Percentiles rank a stretch among this genome's conserved stretches.
Conservation (phyloP, 2,797 vertebrate genomes). For the Basileuterus tristriatus region DNA sequence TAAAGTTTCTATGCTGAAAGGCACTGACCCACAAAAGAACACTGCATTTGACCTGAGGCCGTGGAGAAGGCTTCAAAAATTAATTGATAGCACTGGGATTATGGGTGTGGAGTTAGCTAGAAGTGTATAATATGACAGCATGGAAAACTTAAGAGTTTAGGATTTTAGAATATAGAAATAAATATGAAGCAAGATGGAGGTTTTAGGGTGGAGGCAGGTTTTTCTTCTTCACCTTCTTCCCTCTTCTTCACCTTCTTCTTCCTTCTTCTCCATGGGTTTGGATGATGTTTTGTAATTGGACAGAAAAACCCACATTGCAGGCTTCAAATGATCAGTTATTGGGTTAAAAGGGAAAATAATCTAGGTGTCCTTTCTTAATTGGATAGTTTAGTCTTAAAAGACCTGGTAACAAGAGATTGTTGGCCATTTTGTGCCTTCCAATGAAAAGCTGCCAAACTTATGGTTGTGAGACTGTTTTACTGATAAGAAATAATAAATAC, state of each 20-base stretch:
- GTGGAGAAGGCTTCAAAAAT: not conserved
- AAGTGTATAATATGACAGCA: not conserved
- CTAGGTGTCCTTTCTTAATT: not conserved
- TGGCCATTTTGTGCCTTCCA: not conserved
- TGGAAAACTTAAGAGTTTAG: not conserved
- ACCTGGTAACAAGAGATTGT: not conserved
- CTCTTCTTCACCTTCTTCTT: too few relatives aligned
- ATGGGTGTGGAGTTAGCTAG: not conserved
- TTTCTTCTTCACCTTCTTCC: not conserved
- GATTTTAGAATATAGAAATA: not conserved
- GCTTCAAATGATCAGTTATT: too few relatives aligned
- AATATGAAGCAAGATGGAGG: not conserved
- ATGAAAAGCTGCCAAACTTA: not conserved
- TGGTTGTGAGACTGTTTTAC: rapidly evolving
- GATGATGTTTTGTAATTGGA: not conserved
- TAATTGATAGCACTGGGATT: not conserved
- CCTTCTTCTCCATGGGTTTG: not conserved
- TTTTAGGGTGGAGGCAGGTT: not conserved
- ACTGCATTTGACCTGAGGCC: not conserved
- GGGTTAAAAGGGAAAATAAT: not conserved
- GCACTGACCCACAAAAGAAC: not conserved
- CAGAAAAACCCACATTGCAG: not conserved
- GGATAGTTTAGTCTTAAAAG: not conserved
- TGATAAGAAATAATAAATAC: not conserved
- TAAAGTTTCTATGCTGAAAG: not conserved